Conservation (phyloP, 30 jellyfish, hydroid and myxozoan species). For the Aurelia aurita region DNA sequence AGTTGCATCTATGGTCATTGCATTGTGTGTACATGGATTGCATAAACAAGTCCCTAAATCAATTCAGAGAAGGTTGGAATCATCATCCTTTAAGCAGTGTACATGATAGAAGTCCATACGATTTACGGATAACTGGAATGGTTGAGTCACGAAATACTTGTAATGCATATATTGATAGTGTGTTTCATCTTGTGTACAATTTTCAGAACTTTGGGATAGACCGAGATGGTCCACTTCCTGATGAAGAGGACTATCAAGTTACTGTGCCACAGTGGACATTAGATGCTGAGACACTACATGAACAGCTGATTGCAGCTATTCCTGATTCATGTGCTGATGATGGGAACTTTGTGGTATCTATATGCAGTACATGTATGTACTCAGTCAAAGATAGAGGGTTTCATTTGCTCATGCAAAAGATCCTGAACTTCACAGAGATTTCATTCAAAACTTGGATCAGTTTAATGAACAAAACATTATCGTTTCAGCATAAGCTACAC, state of each 20-base stretch:
- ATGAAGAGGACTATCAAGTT: slow-evolving; percentile 21
- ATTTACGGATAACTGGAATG: slow-evolving; percentile 8
- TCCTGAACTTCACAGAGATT: too few species aligned
- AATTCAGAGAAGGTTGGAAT: slow-evolving; percentile 10
- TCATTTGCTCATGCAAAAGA: too few species aligned
- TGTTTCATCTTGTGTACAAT: not conserved
- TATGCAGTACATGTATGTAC: too few species aligned
- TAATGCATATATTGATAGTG: not conserved
- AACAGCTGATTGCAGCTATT: not conserved
- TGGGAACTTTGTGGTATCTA: not conserved
- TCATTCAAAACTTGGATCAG: too few species aligned
- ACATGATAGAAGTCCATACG: not conserved
- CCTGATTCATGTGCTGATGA: slow-evolving; percentile 8
- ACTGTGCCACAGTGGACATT: slow-evolving; percentile 1
- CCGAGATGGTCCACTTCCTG: not conserved
- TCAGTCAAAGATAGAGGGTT: too few species aligned
- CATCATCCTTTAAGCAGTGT: slow-evolving; percentile 14
- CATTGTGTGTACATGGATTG: not conserved
- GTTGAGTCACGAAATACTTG: not conserved
- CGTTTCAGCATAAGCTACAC: too few species aligned
- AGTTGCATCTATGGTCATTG: not conserved
- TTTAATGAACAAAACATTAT: too few species aligned
- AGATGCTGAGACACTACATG: not conserved
- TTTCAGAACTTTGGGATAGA: not conserved
- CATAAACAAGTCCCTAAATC: not conserved